Conservation (phyloP, 1,140 invertebrate genomes). For the Limonius californicus region DNA sequence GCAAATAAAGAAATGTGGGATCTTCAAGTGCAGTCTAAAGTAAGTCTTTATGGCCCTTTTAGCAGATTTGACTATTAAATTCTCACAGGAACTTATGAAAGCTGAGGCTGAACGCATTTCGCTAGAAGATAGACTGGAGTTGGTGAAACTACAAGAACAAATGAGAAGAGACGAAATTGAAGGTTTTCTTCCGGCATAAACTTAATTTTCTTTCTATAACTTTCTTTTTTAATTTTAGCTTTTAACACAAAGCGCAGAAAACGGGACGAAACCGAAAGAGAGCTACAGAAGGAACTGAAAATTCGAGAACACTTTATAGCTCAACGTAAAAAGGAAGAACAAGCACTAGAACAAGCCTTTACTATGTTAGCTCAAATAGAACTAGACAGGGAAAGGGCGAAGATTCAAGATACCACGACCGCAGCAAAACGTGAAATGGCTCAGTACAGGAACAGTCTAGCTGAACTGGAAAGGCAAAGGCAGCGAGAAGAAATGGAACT, state of each 20-base stretch:
- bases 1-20: conserved; percentile 35
- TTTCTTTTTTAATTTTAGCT: conserved; percentile 19
- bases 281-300: conserved; percentile 38
- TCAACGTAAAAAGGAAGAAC: conserved; percentile 36
- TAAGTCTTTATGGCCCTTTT: conserved; percentile 18
- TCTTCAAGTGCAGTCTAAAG: conserved; percentile 40
- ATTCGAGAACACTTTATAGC: conserved; percentile 31
- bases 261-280: conserved; percentile 28
- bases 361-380: conserved; percentile 30
- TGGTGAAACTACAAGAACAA: conserved; percentile 32
- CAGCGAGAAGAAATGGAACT: conserved; percentile 38
- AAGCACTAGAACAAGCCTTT: conserved; percentile 35
- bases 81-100: conserved; percentile 27
- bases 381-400: conserved; percentile 34
- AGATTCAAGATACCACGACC: conserved; percentile 24
- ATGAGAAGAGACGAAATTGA: conserved; percentile 36
- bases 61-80: too few relatives aligned
- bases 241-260: conserved; percentile 29
- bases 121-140: conserved; percentile 35
- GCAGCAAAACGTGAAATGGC: conserved; percentile 33
- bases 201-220: too few relatives aligned
- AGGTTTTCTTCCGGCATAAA: too few relatives aligned
- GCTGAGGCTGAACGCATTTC: conserved; percentile 29
- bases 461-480: conserved; percentile 32
- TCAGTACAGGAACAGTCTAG: conserved; percentile 37